Conservation (phyloP, 2,888 invertebrate genomes). For the Rotaria socialis region DNA sequence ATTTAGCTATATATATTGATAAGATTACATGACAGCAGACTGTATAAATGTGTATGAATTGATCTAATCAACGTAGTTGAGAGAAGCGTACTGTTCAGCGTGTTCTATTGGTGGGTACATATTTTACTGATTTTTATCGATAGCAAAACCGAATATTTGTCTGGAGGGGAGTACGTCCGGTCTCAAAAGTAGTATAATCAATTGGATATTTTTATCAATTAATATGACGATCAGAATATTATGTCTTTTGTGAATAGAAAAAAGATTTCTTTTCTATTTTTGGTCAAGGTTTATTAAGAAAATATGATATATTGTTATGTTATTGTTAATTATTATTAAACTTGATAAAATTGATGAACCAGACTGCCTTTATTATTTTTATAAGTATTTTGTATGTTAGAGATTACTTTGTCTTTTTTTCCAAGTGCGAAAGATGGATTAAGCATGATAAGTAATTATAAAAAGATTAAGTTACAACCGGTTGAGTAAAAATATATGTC, state of each 20-base stretch:
- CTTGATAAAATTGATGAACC: background rate
- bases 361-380: background rate
- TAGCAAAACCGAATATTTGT: background rate
- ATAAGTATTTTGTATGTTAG: background rate
- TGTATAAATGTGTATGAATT: background rate
- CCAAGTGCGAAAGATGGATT: background rate
- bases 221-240: background rate
- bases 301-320: no score
- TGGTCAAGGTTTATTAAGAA: background rate
- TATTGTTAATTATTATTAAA: background rate
- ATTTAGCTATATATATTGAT: background rate
- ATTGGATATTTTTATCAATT: background rate
- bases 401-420: background rate
- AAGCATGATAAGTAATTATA: background rate
- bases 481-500: background rate
- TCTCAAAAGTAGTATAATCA: background rate
- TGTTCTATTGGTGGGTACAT: background rate
- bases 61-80: background rate
- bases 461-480: background rate
- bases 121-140: background rate
- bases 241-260: background rate
- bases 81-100: background rate
- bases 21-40: background rate
- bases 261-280: background rate
- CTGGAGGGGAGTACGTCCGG: background rate